A percentile compares a stretch with the other conserved stretches of the same genome.
Evolutionary conservation across 2,888 invertebrate species (phyloP).

Genomic region (Apodemia mormo): DNA sequence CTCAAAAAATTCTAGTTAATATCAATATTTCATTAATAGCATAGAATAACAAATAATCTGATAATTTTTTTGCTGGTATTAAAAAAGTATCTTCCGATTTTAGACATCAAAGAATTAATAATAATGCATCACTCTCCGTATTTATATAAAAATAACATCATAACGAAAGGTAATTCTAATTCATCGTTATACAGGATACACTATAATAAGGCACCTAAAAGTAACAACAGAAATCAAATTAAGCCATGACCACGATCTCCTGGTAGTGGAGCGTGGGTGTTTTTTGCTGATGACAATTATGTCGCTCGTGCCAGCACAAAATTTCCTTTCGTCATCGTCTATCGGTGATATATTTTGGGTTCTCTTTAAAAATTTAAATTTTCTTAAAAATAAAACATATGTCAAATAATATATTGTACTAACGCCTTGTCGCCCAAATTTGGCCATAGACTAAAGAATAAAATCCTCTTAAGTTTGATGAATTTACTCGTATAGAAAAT

Average conservation of each 20-base stretch:
- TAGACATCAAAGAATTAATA: background rate
- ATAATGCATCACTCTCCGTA: background rate
- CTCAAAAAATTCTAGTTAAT: too few species aligned
- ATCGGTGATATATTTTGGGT: constrained; percentile 56
- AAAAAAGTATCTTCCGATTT: background rate
- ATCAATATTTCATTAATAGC: too few species aligned
- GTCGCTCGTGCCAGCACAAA: constrained; percentile 76
- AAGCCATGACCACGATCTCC: constrained; percentile 28
- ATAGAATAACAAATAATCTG: background rate
- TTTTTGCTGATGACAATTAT: constrained; percentile 56
- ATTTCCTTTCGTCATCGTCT: constrained; percentile 73
- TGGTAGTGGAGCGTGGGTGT: constrained; percentile 22
- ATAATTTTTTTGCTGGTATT: background rate
- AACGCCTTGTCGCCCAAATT: too few species aligned
- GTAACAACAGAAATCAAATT: constrained; percentile 31
- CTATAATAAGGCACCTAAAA: constrained; percentile 4
- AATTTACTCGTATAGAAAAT: too few species aligned
- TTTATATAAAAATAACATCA: background rate
- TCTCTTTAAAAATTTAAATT: constrained; percentile 35
- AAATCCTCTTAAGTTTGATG: too few species aligned
- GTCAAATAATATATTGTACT: too few species aligned
- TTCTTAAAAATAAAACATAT: background rate
- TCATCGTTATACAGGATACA: background rate
- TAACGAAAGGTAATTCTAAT: constrained; percentile 24
- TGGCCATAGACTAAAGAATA: too few species aligned